Evolutionary conservation across 2,113 vertebrate genomes (phyloP), one percentile per base, ranked within the genome.

Genomic region (Odontophorus gujanensis): DNA sequence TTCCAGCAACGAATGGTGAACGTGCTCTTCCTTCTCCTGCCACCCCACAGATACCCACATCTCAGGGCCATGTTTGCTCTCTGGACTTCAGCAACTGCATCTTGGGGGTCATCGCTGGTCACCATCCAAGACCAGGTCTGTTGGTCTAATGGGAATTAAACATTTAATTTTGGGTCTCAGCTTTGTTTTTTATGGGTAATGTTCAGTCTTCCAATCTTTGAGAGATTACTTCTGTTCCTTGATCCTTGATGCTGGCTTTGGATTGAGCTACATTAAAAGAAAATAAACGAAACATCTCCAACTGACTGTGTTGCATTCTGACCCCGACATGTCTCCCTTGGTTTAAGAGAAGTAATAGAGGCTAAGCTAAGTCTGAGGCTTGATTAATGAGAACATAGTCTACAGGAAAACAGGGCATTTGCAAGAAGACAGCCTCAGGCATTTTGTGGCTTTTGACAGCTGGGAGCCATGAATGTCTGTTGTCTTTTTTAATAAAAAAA

Each of bases 361-460:
- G 71, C 65, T 61, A 43, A 90, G 66, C 47, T 1, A 1, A 65
- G 81, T 38, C 89, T 92, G 94, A 32, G 93, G 57, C 57, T 79
- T 93, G 94, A 95, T 95, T 96, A 91, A 96, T 75, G 92, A 91
- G 87, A 93, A 76, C 76, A 83, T 69, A 71, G 51, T 58, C 38
- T 90, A 19, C 53, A 76, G 82, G 66, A 88, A 95, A 96, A 95
- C 22, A 81, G 51, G 2, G 51, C 93, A 72, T 92, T 97, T 92
- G 91, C 80, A 78, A 93, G 91, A 85, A 95, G 91, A 86, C 93
- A 92, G 93, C 93, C 95, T 94, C 90, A 88, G 93, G 95, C 95
- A 94, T 93, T 95, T 81, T 81, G 91, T 88, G 93, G 91, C 87
- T 92, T 97, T 93, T 97, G 92, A 96, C 92, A 96, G 91, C 87